Evolutionary conservation across 2,888 invertebrate species (phyloP), one percentile per base, ranked within the genome.

Genomic region (Neelides folsomi): DNA sequence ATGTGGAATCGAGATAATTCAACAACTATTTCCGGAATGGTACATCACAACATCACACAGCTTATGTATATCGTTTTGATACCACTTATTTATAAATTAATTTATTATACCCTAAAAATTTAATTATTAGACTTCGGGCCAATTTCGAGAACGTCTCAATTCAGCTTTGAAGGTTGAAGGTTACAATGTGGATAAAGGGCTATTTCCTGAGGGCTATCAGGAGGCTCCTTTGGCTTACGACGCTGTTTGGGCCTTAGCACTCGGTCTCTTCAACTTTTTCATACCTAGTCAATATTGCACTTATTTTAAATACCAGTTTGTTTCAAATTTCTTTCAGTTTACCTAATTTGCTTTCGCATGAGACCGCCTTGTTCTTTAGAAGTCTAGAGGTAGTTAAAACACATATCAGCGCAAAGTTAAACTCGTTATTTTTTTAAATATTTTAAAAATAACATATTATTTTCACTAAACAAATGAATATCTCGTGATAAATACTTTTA

Each of bases 151-250:
- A 65, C 77, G 89, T 64, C 75, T 97, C 68, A 86, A 93, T 71
- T 78, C 81, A 64, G 81, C 82, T 53, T 76, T 94, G 49, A 80
- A 82, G 51, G 53, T 52, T 36, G 82, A 82, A 53, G 85, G 86
- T 35, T 87, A 84, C 71, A 86, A 90, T 68, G 85, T 89, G 64
- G 86, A 84, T 69, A 83, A 86, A 56, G 83, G 84, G 68, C 77
- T 85, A 57, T 88, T 82, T 71, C 90, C 90, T 2, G 89, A 88
- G 70, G 94, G 95, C 10, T 94, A 94, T 72, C 89, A 90, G 68
- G 98, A 98, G 73, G 97, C 98, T 7, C 98, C 98, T 0, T 73
- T 98, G 52, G 98, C 98, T 43, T 98, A 98, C 70, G 98, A 98
- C 72, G 98, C 98, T 9, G 90, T 98, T 46, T 99, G 98, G 98